Percentiles rank a stretch among this genome's conserved stretches.
Conservation (phyloP, 2,113 vertebrate species). For the human (Homo sapiens) region GRCh38 chr15:71328501-71329000, state of each 20-base stretch:
- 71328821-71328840: neutral
- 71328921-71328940: neutral
- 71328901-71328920: neutral
- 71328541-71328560: neutral
- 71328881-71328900: neutral
- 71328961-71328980: neutral
- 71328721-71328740: neutral
- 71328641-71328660: constrained; percentile 40
- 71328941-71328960: neutral
- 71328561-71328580: neutral
- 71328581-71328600: neutral
- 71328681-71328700: neutral
- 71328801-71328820: neutral
- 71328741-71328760: neutral
- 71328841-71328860: neutral
- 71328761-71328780: neutral
- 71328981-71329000: neutral
- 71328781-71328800: neutral
- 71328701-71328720: neutral
- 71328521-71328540: neutral
- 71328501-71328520: neutral
- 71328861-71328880: neutral
- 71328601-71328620: accelerated
- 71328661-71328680: neutral
- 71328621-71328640: constrained; percentile 1